These are phyloP conservation scores for Talpa occidentalis DNA, from an alignment of 2,113 vertebrate species.

Conservation along the genomic window DNA sequence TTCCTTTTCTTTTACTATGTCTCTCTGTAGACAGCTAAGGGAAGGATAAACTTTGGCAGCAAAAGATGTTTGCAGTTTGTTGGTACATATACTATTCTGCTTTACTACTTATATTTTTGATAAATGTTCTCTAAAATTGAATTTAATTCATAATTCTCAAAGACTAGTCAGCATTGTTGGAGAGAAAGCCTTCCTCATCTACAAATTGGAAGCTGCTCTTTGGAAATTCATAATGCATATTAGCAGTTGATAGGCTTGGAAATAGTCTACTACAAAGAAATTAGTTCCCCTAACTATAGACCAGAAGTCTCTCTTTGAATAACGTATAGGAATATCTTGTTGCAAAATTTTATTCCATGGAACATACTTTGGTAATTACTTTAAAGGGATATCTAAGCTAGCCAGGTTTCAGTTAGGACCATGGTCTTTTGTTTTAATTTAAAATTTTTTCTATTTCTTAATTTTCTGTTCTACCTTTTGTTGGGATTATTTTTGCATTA, in stretches of 20 bases:
- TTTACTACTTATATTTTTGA: neutral
- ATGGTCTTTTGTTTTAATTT: conserved; percentile 43
- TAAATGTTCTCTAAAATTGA: neutral
- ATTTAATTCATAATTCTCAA: neutral
- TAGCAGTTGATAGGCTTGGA: neutral
- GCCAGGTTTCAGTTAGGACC: conserved; percentile 18
- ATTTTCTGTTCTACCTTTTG: conserved; percentile 18
- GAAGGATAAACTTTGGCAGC: neutral
- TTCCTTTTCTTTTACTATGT: neutral
- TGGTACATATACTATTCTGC: neutral
- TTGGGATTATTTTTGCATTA: neutral
- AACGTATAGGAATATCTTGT: neutral
- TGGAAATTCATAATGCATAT: neutral
- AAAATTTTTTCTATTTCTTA: neutral
- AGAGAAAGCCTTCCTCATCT: neutral
- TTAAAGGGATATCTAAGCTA: conserved; percentile 27
- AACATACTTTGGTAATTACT: neutral
- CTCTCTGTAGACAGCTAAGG: neutral
- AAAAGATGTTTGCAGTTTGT: neutral
- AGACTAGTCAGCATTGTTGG: neutral
- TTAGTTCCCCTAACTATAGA: neutral
- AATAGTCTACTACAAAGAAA: neutral
- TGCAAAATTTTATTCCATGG: conserved; percentile 6
- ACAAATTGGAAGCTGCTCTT: neutral
- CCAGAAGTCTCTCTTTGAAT: conserved; percentile 25